Percentiles rank a stretch among this genome's conserved stretches.
Conservation (phyloP, 2,797 vertebrate species). For the Oceanodroma leucorhoa region DNA sequence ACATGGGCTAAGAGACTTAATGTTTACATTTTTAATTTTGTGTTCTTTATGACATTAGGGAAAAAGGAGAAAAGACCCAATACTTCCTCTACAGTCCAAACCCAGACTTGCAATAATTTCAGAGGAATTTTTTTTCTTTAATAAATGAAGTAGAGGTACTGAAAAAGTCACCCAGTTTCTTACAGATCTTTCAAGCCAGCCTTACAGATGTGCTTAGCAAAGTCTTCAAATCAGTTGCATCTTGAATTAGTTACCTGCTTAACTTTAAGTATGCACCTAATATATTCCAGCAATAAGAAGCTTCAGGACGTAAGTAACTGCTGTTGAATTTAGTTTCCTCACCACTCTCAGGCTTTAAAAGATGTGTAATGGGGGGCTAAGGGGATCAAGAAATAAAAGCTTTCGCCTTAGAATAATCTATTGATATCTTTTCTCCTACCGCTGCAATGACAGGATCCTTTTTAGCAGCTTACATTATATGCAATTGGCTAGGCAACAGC, state of each 20-base stretch:
- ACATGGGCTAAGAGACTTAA: not conserved
- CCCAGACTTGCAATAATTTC: not conserved
- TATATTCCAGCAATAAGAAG: not conserved
- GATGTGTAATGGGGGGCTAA: rapidly evolving
- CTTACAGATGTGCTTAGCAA: not conserved
- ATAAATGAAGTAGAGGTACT: not conserved
- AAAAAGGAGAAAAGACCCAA: not conserved
- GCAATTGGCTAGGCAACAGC: not conserved
- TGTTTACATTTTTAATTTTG: not conserved
- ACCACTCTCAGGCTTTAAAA: not conserved
- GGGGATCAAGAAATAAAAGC: not conserved
- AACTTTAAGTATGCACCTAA: not conserved
- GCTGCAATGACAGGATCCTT: not conserved
- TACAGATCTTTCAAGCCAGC: not conserved
- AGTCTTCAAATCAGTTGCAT: not conserved
- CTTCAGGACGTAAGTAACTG: not conserved
- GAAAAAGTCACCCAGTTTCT: not conserved
- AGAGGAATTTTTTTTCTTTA: not conserved
- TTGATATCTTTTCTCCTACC: not conserved
- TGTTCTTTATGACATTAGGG: not conserved
- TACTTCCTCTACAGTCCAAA: not conserved
- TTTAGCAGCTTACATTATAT: not conserved
- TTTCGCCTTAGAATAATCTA: not conserved
- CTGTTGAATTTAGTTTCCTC: not conserved
- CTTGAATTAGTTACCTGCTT: not conserved